Conservation (phyloP, 2,113 vertebrate species). For the Passer montanus region DNA sequence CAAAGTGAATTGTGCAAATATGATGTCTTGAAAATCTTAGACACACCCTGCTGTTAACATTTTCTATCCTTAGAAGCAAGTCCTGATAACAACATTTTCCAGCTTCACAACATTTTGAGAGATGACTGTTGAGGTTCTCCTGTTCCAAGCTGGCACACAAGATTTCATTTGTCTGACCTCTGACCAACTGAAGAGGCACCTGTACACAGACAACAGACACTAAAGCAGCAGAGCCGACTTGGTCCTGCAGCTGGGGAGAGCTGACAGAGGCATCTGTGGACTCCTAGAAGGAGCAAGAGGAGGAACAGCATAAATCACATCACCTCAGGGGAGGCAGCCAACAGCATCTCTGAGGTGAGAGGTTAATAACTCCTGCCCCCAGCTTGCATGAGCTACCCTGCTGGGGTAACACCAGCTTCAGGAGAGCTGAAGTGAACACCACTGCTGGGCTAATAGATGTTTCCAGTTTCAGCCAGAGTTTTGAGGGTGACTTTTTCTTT, state of each 20-base stretch:
- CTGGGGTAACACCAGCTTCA: neutral
- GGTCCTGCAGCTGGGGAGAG: neutral
- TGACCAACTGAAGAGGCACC: neutral
- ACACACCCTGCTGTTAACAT: neutral
- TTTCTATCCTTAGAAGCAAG: neutral
- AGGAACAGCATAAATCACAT: neutral
- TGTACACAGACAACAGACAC: accelerated
- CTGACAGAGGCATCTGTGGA: neutral
- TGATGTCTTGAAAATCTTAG: neutral
- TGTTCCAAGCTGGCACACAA: neutral
- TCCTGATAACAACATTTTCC: neutral
- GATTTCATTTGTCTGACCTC: neutral
- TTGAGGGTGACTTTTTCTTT: neutral
- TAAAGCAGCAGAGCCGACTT: neutral
- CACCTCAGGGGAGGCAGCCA: accelerated
- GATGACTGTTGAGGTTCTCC: neutral
- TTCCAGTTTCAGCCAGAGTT: neutral
- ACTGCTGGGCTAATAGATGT: neutral
- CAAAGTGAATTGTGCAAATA: neutral
- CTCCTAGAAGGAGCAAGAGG: neutral
- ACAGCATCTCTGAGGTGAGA: neutral
- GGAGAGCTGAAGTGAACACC: neutral
- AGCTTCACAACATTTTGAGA: neutral
- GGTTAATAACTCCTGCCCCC: neutral
- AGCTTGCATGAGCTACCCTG: neutral